Conservation (phyloP, 2,888 invertebrate species). For the Endomychus coccineus region DNA sequence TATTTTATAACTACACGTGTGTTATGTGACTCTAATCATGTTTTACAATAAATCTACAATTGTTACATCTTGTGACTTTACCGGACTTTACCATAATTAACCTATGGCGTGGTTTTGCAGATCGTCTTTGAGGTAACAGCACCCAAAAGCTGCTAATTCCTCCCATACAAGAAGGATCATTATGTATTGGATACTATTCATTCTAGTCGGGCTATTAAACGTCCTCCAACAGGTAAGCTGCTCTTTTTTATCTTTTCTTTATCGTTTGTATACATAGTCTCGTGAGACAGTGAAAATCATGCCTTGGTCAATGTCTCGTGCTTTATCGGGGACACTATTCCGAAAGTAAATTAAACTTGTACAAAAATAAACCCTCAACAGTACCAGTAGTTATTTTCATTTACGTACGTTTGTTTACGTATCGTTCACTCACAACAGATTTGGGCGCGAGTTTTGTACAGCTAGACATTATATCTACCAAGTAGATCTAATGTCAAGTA, state of each 20-base stretch:
- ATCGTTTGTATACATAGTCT: constrained; percentile 10
- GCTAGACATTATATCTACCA: too few species aligned
- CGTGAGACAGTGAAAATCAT: constrained; percentile 37
- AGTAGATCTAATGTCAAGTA: too few species aligned
- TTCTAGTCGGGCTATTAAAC: constrained; percentile 36
- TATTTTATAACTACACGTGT: too few species aligned
- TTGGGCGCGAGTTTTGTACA: too few species aligned
- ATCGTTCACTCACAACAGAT: too few species aligned
- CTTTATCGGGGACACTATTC: neutral
- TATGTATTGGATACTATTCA: constrained; percentile 42
- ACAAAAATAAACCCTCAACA: too few species aligned
- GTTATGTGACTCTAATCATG: too few species aligned
- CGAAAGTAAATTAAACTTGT: too few species aligned
- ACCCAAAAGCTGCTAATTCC: constrained; percentile 38
- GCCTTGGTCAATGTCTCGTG: constrained; percentile 38
- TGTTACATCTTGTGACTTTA: constrained; percentile 10
- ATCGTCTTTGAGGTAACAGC: constrained; percentile 44
- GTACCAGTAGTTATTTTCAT: too few species aligned
- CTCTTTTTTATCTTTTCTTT: constrained; percentile 13
- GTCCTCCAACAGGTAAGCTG: constrained; percentile 41
- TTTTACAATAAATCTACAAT: too few species aligned
- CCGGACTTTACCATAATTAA: constrained; percentile 25
- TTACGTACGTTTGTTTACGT: too few species aligned
- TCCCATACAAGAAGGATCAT: constrained; percentile 29
- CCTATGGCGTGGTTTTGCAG: constrained; percentile 45